Base-by-base conservation (phyloP, 2,888 invertebrate species). In the Meloe dianella region DNA sequence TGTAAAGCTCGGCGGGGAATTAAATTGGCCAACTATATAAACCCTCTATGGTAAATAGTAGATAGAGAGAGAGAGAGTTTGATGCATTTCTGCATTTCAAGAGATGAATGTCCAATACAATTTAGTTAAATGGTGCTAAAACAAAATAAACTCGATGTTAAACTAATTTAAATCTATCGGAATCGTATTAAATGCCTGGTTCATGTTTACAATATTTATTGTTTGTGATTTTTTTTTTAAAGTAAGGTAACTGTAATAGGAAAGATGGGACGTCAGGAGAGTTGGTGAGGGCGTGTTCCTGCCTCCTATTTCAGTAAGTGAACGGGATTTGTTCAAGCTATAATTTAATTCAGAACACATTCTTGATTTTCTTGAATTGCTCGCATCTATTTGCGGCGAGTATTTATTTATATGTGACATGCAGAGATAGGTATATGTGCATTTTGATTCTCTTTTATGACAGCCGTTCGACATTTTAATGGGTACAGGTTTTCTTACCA, bases 1-100 rank as follows among this genome's bases (percentile, higher is more conserved):
- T 79, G 76, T 79, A 81, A 75, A 77, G 78, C 80, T 72, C 80
- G 76, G 74, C 74, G 71, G 81, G 81, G 81, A 81, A 80, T 81
- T 79, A 78, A 78, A 79, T 78, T 76, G 77, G 73, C 77, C 74
- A 74, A 76, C 77, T 76, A n/a, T n/a, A n/a, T n/a, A 75, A 76
- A 74, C 8, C 61, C 65, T 74, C 75, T 72, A 75, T 72, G 73
- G 72, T 75, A 75, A 77, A 77, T 75, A 75, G 71, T 71, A 70
- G 73, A 69, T 70, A 20, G 10, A 51, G 22, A 20, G 47, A 51
- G 22, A 22, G 4, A 22, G 41, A 41, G 54, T 24, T 54, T 70
- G 72, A 38, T 63, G 63, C 41, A 22, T 61, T 61, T 58, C 32
- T 30, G 35, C 35, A 58, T 14, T 35, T 58, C n/a, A 32, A 4